Percentiles rank a stretch among this genome's conserved stretches.
phyloP scores from a whole-genome alignment of 2,113 vertebrate genomes.

The Megaceryle torquata region DNA sequence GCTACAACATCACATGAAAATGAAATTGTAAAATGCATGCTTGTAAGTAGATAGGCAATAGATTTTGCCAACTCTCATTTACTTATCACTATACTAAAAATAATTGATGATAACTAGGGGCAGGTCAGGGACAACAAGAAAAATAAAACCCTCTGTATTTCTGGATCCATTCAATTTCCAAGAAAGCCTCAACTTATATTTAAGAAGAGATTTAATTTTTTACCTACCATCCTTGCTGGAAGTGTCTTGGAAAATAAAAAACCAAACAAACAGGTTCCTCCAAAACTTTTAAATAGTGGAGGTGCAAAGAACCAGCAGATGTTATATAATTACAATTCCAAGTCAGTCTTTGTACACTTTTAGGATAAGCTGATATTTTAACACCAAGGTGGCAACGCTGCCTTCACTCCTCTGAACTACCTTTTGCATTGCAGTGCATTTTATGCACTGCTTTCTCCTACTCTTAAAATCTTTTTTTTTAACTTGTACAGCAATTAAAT shows the following conservation, averaged over 20 bases:
- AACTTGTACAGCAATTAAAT: conserved; percentile 16
- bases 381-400: neutral
- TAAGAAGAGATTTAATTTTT: neutral
- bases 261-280: neutral
- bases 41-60: neutral
- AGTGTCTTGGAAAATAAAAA: neutral
- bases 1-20: neutral
- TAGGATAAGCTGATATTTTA: neutral
- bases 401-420: neutral
- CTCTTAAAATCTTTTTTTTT: neutral
- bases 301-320: neutral
- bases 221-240: neutral
- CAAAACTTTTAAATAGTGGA: neutral
- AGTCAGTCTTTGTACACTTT: neutral
- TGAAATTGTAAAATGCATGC: neutral
- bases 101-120: neutral
- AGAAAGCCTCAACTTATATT: neutral
- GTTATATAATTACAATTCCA: neutral
- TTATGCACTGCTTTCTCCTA: neutral
- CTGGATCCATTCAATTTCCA: neutral
- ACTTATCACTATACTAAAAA: neutral
- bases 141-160: neutral
- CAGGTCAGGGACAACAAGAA: neutral
- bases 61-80: neutral
- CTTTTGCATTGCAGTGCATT: neutral